Base-by-base conservation (phyloP, 2,113 vertebrate species). In the Onychorhynchus coronatus region DNA sequence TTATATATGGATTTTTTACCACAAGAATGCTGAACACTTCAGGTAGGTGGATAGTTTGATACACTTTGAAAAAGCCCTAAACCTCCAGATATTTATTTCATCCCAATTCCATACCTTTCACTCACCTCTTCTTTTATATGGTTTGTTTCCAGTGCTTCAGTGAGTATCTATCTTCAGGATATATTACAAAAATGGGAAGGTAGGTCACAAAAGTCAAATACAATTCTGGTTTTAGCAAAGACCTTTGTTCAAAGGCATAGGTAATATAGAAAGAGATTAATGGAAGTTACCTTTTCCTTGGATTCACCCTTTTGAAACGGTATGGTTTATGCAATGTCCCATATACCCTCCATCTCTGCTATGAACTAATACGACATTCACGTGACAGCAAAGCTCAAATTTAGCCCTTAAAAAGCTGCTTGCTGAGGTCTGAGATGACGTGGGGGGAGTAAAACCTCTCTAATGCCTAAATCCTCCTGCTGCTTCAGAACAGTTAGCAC, bases 371-470 rank as follows among this genome's bases (percentile, higher is more conserved):
- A 91, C n/a, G 0, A 61, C 17, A 28, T 67, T 96, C 92, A 94
- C 70, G 88, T 61, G 90, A 82, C 31, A 91, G 61, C 35, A 65
- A 67, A 91, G 72, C 74, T 80, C 88, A 93, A 56, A 95, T 84
- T 94, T 89, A 96, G 86, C 33, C 88, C 80, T 91, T 75, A 75
- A 93, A 96, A 97, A 91, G 61, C 85, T 88, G 44, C 88, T 97
- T 91, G 76, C 74, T 95, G 87, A 96, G 65, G 82, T 62, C 61
- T 88, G 56, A 88, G 85, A 79, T 96, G 84, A 93, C 91, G 88
- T 76, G 47, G 14, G 56, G 66, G 31, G n/a, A 95, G 58, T 92
- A 81, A 91, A 96, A 89, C 42, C 77, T 91, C 81, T 59, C 58
- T 93, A 93, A 91, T 86, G 55, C 87, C 74, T 87, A 83, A 73